These are phyloP conservation scores for Dioctria linearis DNA, from an alignment of 2,888 invertebrate genomes.

Conservation along the genomic window DNA sequence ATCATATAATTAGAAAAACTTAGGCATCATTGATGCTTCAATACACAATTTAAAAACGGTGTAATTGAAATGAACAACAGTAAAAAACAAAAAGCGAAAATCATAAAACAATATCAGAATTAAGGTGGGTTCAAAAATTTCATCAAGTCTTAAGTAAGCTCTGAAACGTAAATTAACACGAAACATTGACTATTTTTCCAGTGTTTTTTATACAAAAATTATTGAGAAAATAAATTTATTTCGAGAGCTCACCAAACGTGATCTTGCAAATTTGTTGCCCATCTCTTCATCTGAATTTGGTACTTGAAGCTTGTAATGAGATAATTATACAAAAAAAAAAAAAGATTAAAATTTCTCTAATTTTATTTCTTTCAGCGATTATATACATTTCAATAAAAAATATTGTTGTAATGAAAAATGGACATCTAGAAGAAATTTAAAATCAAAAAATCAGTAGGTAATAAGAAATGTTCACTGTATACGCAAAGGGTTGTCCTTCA, in stretches of 20 bases:
- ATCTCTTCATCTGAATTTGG: slow-evolving; percentile 36
- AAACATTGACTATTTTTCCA: slow-evolving; percentile 1
- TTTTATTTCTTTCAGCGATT: not conserved
- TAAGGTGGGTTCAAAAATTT: not conserved
- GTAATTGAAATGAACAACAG: not conserved
- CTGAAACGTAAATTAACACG: not conserved
- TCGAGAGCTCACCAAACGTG: slow-evolving; percentile 38
- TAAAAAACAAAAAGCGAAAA: not conserved
- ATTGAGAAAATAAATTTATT: slow-evolving; percentile 4
- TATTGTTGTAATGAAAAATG: too few species aligned
- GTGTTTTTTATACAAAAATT: not conserved
- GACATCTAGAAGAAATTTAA: too few species aligned
- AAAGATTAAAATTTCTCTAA: not conserved
- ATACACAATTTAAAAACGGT: not conserved
- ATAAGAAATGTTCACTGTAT: too few species aligned
- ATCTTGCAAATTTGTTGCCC: slow-evolving; percentile 42
- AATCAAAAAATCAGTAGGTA: too few species aligned
- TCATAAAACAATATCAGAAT: slow-evolving; percentile 3
- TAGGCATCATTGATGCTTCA: too few species aligned
- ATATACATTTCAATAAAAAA: too few species aligned
- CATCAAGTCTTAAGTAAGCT: not conserved
- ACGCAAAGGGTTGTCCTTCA: too few species aligned
- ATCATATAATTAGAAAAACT: too few species aligned
- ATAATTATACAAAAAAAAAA: not conserved
- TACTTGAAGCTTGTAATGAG: slow-evolving; percentile 37